Evolutionary conservation across 2,797 vertebrate genomes (phyloP).

Genomic region (Rhinogobio ventralis): DNA sequence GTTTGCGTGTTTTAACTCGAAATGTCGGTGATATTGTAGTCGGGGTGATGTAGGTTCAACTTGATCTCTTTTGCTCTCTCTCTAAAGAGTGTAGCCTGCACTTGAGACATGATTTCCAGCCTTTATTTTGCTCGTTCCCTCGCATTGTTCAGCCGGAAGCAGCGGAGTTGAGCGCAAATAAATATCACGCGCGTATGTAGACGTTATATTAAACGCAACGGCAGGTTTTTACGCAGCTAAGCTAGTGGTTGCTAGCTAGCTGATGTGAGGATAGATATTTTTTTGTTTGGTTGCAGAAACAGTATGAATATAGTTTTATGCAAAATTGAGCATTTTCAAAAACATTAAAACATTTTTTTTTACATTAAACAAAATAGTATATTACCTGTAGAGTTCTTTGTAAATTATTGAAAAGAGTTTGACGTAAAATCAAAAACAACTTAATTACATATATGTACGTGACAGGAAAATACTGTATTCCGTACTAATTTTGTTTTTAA

Average conservation of each 20-base stretch:
- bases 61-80: conserved; percentile 61
- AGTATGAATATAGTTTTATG: conserved; percentile 35
- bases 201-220: conserved; percentile 45
- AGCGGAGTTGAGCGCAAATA: conserved; percentile 36
- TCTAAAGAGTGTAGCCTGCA: conserved; percentile 57
- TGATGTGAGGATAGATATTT: conserved; percentile 58
- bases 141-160: conserved; percentile 37
- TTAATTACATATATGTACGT: not conserved
- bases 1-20: conserved; percentile 57
- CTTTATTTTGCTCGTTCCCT: conserved; percentile 59
- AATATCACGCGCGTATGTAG: conserved; percentile 21
- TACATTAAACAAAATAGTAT: not conserved
- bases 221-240: conserved; percentile 47
- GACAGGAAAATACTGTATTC: not conserved
- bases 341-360: not conserved
- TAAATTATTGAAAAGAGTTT: not conserved
- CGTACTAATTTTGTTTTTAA: not conserved
- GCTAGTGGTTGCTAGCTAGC: conserved; percentile 60
- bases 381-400: not conserved
- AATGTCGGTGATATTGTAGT: conserved; percentile 58
- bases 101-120: conserved; percentile 35
- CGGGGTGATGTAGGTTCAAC: conserved; percentile 72
- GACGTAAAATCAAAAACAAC: not conserved
- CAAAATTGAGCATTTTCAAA: not conserved
- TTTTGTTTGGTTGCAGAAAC: conserved; percentile 32